phyloP scores from a whole-genome alignment of 2,888 invertebrate genomes.

The Koerneria pararmatus region DNA sequence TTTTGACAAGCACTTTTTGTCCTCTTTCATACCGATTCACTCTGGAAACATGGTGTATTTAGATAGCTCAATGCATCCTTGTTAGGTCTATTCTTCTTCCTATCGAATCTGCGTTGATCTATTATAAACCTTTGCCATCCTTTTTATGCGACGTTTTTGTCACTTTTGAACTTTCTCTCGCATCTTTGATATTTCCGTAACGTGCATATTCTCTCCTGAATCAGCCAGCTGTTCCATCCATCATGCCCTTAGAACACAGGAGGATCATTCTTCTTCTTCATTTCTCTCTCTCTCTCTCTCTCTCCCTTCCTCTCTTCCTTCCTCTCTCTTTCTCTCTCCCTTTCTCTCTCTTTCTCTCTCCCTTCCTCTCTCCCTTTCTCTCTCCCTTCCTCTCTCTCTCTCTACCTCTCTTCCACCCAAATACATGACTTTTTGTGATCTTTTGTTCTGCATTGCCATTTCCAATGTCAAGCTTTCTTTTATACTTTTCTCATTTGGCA shows the following conservation, averaged over 20 bases:
- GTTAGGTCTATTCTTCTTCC: no score
- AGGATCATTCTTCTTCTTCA: background rate
- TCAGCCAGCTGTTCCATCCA: no score
- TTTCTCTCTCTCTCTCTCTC: background rate
- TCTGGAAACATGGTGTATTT: no score
- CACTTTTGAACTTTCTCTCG: no score
- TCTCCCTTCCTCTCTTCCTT: background rate
- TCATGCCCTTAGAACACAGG: background rate
- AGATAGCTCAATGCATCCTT: no score
- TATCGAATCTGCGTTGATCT: no score
- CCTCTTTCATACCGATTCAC: no score
- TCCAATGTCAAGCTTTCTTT: background rate
- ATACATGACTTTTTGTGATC: background rate
- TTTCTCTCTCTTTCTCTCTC: background rate
- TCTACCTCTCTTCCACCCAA: background rate
- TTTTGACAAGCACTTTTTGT: no score
- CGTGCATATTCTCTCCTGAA: no score
- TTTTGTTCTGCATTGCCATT: background rate
- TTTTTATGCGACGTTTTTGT: no score
- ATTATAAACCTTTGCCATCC: no score
- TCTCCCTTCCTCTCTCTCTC: constrained; percentile 1
- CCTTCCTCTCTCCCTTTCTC: background rate
- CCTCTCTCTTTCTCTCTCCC: background rate
- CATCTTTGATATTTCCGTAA: no score
- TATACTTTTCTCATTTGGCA: background rate